Conservation (phyloP, 53 echinoderm and acorn worm species). For the Patiria pectinifera region DNA sequence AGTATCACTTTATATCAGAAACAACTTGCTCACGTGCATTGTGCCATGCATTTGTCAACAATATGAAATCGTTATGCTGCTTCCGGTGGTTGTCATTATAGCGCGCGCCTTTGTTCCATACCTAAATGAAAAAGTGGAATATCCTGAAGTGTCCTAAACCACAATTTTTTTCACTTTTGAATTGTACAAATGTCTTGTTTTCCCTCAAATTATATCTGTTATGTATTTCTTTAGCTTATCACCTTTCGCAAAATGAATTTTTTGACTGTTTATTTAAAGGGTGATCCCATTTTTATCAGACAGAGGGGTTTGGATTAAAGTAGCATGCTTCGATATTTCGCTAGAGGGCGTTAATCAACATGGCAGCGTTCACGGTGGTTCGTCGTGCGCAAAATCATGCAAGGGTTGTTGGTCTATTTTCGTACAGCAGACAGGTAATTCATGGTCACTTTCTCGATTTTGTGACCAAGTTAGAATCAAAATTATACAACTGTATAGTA, state of each 20-base stretch:
- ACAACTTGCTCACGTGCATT: neutral
- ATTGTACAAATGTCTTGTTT: neutral
- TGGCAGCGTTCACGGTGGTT: slow-evolving; percentile 42
- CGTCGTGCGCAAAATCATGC: slow-evolving; percentile 23
- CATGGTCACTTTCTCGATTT: neutral
- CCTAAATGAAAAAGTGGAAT: no score
- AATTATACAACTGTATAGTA: neutral
- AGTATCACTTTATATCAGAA: neutral
- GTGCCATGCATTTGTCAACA: neutral
- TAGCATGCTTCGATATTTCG: neutral
- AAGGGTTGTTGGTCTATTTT: slow-evolving; percentile 23
- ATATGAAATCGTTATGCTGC: neutral
- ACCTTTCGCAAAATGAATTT: neutral
- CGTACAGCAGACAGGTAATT: slow-evolving; percentile 49
- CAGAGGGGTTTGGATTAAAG: neutral
- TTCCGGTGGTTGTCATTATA: neutral
- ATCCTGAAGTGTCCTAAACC: no score
- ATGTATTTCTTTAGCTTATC: neutral
- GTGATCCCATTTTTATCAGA: neutral
- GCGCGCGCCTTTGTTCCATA: no score
- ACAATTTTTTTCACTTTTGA: neutral
- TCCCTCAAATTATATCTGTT: neutral
- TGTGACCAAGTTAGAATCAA: neutral
- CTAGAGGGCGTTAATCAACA: slow-evolving; percentile 34
- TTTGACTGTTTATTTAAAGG: neutral